These are phyloP conservation scores for Gymnodraco acuticeps DNA, from an alignment of 2,797 vertebrate species.

Conservation along the genomic window DNA sequence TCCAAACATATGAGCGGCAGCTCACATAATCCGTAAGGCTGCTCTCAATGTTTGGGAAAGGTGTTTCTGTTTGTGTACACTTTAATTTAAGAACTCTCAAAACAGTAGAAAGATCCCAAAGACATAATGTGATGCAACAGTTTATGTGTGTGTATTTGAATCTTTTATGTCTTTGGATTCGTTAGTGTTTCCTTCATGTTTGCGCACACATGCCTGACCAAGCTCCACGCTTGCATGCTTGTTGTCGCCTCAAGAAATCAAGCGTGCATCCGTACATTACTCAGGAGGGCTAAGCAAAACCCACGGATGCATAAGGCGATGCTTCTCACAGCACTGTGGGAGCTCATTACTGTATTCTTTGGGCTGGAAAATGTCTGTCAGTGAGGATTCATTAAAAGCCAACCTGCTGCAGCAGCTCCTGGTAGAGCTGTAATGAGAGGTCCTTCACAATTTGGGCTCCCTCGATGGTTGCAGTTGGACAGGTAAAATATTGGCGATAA, in stretches of 20 bases:
- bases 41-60: neutral
- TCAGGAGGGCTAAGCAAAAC: conserved; percentile 25
- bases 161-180: conserved; percentile 5
- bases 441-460: conserved; percentile 36
- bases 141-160: conserved; percentile 9
- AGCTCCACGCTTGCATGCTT: conserved; percentile 2
- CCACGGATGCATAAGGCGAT: conserved; percentile 46
- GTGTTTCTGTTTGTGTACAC: conserved; percentile 17
- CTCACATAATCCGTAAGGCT: conserved; percentile 48
- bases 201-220: conserved; percentile 27
- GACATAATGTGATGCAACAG: conserved; percentile 13
- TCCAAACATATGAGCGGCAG: conserved; percentile 56
- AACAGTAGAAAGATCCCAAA: neutral
- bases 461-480: conserved; percentile 37
- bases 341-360: conserved; percentile 81
- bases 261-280: neutral
- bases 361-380: conserved; percentile 79
- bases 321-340: conserved; percentile 64
- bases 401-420: conserved; percentile 66
- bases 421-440: conserved; percentile 58
- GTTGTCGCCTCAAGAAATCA: conserved; percentile 28
- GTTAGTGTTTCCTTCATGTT: conserved; percentile 24
- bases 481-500: conserved; percentile 50
- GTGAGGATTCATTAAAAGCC: conserved; percentile 77
- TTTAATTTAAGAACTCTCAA: conserved; percentile 9